These are phyloP conservation scores for Atherinomorus stipes DNA, from an alignment of 2,113 vertebrate species.

Conservation along the genomic window DNA sequence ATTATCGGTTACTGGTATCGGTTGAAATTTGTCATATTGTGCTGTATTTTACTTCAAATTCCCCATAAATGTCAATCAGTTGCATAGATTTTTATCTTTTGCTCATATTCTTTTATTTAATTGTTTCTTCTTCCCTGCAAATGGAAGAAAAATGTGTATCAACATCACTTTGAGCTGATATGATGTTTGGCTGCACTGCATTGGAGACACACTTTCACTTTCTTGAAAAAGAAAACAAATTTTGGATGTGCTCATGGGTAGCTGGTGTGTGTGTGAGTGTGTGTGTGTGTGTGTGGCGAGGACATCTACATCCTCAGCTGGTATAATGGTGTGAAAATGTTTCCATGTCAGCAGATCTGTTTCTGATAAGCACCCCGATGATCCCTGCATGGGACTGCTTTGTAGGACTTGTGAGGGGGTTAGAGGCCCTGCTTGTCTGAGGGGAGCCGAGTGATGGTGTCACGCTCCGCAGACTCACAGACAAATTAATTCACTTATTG, in stretches of 20 bases:
- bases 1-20: too few relatives aligned
- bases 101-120: not conserved
- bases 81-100: not conserved
- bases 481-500: slow-evolving; percentile 90
- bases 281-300: not conserved
- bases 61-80: not conserved
- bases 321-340: slow-evolving; percentile 33
- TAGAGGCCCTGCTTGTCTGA: slow-evolving; percentile 66
- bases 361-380: slow-evolving; percentile 27
- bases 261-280: slow-evolving; percentile 4
- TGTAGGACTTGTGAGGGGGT: slow-evolving; percentile 43
- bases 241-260: too few relatives aligned
- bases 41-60: not conserved
- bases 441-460: slow-evolving; percentile 72
- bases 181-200: too few relatives aligned
- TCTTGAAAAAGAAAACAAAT: too few relatives aligned
- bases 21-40: too few relatives aligned
- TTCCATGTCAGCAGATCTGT: slow-evolving; percentile 31
- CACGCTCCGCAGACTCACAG: slow-evolving; percentile 82
- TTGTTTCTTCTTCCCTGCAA: too few relatives aligned
- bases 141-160: too few relatives aligned
- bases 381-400: slow-evolving; percentile 35
- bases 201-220: too few relatives aligned
- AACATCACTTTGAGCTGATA: too few relatives aligned
- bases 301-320: slow-evolving; percentile 1